Evolutionary conservation across 30 jellyfish, hydroid and myxozoan genomes (phyloP), one percentile per base, ranked within the genome.

Genomic region (Rhopilema esculentum): DNA sequence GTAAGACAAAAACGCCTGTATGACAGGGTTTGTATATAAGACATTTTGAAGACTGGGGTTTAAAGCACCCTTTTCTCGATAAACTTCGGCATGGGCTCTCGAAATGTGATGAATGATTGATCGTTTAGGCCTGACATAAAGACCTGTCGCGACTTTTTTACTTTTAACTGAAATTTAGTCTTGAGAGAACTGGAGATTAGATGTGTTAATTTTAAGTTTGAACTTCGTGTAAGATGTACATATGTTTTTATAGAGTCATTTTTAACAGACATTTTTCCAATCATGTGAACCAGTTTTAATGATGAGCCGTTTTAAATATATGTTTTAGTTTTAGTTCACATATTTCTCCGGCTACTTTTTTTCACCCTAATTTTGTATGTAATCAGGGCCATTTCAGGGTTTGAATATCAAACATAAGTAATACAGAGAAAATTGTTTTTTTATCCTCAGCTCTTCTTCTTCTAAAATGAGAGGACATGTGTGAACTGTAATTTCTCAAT

Each of bases 221-320:
- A 21, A 53, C 61, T 69, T 22, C 63, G 1, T 63, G 31, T 66
- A 64, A 68, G 85, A 32, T 82, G 91, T 82, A 82, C 8, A 82
- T 82, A 82, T 68, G 77, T 82, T 69, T 68, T 69, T 82, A 82
- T 67, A 70, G 85, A 50, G 30, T 65, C 32, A 73, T 81, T 82
- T 82, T 69, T 71, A 82, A n/a, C 49, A 31, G 29, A 61, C 23
- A 19, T 70, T 27, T 25, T 27, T 64, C 63, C 52, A 24, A 69
- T 7, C 23, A 4, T 7, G 22, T 25, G 27, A 12, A 15, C 40
- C 26, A 0, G 68, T 79, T 57, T 53, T 53, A 50, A 52, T 23
- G 30, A 23, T 18, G 61, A 0, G 75, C 16, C 75, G 82, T 31
- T 65, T 48, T 26, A 6, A 22, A n/a, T 77, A n/a, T n/a, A n/a